A percentile compares a stretch with the other conserved stretches of the same genome.
These are phyloP conservation scores for Eristalis arbustorum DNA, from an alignment of 2,888 invertebrate species.

Conservation along the genomic window DNA sequence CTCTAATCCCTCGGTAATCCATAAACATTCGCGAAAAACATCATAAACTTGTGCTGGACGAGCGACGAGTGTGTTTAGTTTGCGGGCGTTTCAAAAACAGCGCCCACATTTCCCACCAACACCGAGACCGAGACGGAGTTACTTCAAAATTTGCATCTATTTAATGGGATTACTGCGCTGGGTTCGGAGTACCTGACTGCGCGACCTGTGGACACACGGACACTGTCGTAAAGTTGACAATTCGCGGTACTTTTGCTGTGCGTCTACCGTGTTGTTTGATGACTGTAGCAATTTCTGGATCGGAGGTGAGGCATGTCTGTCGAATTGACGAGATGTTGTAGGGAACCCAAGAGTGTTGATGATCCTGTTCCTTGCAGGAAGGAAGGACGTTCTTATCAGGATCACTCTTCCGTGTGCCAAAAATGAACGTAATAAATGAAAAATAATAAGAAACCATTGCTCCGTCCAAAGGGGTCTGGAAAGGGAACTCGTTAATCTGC, in stretches of 20 bases:
- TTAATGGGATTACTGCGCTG: not conserved
- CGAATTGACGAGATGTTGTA: no score
- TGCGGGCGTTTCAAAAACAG: not conserved
- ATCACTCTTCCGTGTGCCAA: no score
- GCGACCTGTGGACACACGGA: not conserved
- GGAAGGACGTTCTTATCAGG: no score
- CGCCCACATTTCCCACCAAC: not conserved
- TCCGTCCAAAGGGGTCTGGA: not conserved
- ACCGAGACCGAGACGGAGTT: not conserved
- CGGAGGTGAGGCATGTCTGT: no score
- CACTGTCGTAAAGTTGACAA: not conserved
- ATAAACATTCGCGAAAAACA: not conserved
- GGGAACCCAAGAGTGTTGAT: no score
- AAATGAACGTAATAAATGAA: no score
- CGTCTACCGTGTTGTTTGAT: not conserved
- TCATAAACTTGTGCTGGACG: not conserved
- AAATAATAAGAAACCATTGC: no score
- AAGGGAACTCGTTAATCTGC: not conserved
- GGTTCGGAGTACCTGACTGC: not conserved
- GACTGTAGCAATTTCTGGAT: no score
- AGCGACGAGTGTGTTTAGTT: not conserved
- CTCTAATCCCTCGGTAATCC: not conserved
- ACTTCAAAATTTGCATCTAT: not conserved
- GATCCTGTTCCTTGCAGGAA: no score
- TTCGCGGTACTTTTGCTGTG: no score